phyloP scores from a whole-genome alignment of 2,888 invertebrate genomes.

The Synanthedon tipuliformis region DNA sequence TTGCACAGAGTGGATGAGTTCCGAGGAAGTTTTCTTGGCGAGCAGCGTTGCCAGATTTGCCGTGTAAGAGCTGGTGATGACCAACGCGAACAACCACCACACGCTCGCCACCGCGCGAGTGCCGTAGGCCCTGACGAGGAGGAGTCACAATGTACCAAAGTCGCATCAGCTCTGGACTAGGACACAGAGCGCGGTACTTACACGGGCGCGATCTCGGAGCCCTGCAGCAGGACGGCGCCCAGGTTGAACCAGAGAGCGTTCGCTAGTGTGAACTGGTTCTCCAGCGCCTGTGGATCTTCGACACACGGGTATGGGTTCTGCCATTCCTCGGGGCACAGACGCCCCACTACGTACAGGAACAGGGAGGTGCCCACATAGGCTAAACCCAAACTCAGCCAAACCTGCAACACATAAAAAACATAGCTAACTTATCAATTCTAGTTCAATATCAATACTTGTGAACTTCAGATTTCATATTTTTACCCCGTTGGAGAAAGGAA shows the following conservation, averaged over 20 bases:
- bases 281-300: slow-evolving; percentile 82
- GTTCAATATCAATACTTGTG: neutral
- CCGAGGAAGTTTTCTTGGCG: slow-evolving; percentile 79
- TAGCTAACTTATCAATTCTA: neutral
- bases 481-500: slow-evolving; percentile 83
- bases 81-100: slow-evolving; percentile 91
- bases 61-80: slow-evolving; percentile 88
- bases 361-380: slow-evolving; percentile 85
- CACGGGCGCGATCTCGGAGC: slow-evolving; percentile 89
- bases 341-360: slow-evolving; percentile 82
- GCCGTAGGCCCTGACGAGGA: slow-evolving; percentile 77
- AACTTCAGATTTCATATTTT: slow-evolving; percentile 4
- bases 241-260: slow-evolving; percentile 93
- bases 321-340: slow-evolving; percentile 89
- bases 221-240: slow-evolving; percentile 87
- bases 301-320: slow-evolving; percentile 89
- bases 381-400: slow-evolving; percentile 87
- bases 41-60: slow-evolving; percentile 92
- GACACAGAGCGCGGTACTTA: slow-evolving; percentile 59
- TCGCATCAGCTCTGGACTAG: neutral
- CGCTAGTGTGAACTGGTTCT: slow-evolving; percentile 86
- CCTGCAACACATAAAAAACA: slow-evolving; percentile 34
- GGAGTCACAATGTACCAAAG: no score
- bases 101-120: slow-evolving; percentile 87
- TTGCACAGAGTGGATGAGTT: slow-evolving; percentile 79